These are phyloP conservation scores for Tichodroma muraria DNA, from an alignment of 2,113 vertebrate species.

Conservation along the genomic window DNA sequence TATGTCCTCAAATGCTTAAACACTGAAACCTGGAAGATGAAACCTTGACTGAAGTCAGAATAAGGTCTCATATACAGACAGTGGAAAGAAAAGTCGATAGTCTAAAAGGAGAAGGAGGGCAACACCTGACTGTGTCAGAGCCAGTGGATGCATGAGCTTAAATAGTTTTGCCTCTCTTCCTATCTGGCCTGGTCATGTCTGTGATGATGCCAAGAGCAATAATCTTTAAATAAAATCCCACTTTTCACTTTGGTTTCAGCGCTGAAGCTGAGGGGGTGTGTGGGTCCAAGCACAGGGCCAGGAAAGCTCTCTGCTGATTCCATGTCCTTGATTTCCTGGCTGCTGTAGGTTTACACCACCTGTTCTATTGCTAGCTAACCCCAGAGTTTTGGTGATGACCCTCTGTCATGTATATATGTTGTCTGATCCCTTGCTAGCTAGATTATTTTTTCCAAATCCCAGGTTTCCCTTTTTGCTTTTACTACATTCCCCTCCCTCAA, in stretches of 20 bases:
- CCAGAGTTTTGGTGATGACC: neutral
- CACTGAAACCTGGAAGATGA: neutral
- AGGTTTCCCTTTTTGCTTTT: neutral
- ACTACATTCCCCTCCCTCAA: neutral
- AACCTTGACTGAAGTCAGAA: neutral
- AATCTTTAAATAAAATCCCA: neutral
- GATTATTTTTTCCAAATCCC: neutral
- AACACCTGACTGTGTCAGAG: neutral
- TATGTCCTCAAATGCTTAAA: neutral
- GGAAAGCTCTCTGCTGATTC: neutral
- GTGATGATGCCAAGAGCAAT: neutral
- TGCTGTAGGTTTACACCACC: neutral
- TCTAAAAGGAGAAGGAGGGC: neutral
- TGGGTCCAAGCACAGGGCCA: neutral
- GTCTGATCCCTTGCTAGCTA: neutral
- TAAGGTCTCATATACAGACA: neutral
- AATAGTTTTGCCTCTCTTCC: neutral
- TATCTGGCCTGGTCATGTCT: neutral
- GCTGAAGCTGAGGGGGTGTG: neutral
- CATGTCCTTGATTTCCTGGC: neutral
- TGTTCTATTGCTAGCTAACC: neutral
- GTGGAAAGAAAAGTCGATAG: neutral
- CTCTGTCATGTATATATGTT: accelerated
- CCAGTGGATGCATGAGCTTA: neutral
- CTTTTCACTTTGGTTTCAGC: neutral